Evolutionary conservation across 2,797 vertebrate species (phyloP), one percentile per base, ranked within the genome.

Genomic region (Thaleichthys pacificus): DNA sequence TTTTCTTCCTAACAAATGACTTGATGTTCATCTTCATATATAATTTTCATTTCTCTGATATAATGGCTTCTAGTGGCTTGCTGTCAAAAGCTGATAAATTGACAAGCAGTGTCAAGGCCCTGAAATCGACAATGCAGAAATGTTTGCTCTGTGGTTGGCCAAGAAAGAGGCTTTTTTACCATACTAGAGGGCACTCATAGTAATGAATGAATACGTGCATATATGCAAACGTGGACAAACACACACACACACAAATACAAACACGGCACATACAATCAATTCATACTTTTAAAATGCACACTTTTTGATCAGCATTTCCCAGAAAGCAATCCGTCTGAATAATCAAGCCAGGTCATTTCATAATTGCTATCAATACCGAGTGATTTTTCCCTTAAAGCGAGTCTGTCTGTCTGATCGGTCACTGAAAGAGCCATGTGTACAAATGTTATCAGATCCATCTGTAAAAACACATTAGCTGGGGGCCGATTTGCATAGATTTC

Each of bases 401-500:
- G 85, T 81, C 90, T 88, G 91, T 86, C 90, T 82, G 69, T 82
- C 73, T 77, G 80, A 49, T 70, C 17, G 62, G 42, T 6, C 26
- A 83, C 78, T 91, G 91, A 93, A 89, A 86, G 90, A 90, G 88
- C 65, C 21, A 75, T 74, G 88, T 84, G 87, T 85, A 87, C 90
- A 88, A 92, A 91, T 91, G 89, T 92, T 91, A 87, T 89, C 91
- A 87, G 85, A 87, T 90, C 86, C 90, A 88, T 83, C 89, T 87
- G 88, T 88, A 86, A 93, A 91, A 92, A 89, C 91, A 88, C 89
- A 88, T 93, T 93, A 92, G 87, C 91, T 93, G 84, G 84, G 91
- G 83, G 82, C 75, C 91, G 89, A 95, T 96, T 95, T 95, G 94
- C 91, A 93, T 92, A 91, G 82, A 92, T 93, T 92, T 93, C 91